Evolutionary conservation across 2,113 vertebrate genomes (phyloP), one percentile per base, ranked within the genome.

Genomic region (Callorhinus ursinus): DNA sequence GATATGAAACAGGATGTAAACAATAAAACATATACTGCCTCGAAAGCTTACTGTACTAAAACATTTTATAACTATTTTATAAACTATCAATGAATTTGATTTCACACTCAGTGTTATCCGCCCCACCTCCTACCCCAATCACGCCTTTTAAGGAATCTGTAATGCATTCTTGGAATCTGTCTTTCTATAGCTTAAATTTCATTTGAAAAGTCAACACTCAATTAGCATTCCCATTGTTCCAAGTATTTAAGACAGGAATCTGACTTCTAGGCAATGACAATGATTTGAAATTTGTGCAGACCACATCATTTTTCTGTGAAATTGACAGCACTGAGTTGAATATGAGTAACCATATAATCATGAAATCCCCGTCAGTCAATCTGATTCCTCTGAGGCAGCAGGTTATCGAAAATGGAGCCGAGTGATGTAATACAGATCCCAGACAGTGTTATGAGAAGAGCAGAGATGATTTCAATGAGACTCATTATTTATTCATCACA

Each of bases 401-500:
- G 96, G 95, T 93, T 97, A 98, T 83, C 4, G 71, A 96, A 97
- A 97, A 96, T 57, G 90, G 94, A 97, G 88, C 93, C 9, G 1
- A 93, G 63, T 98, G 95, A 98, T 88, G 90, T 96, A 90, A 97
- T 93, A 93, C 3, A 46, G 65, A 95, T 77, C 65, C 93, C 92
- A 97, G 96, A 84, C 93, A 74, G 93, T 91, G 77, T 90, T 81
- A 96, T 12, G 90, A 96, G 95, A 97, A 95, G 61, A 83, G 92
- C 72, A 76, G 11, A 94, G 90, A 90, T 7, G 76, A 97, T 94
- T 97, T 96, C 97, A 98, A 89, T 94, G 90, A 85, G 80, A 65
- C 46, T 96, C 94, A 97, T 97, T 97, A 97, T 96, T 97, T 97
- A 98, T 97, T 98, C 97, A 98, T 98, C 81, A 93, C 97, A 91